These are phyloP conservation scores for Onthophagus taurus DNA, from an alignment of 1,140 invertebrate species.

Conservation along the genomic window DNA sequence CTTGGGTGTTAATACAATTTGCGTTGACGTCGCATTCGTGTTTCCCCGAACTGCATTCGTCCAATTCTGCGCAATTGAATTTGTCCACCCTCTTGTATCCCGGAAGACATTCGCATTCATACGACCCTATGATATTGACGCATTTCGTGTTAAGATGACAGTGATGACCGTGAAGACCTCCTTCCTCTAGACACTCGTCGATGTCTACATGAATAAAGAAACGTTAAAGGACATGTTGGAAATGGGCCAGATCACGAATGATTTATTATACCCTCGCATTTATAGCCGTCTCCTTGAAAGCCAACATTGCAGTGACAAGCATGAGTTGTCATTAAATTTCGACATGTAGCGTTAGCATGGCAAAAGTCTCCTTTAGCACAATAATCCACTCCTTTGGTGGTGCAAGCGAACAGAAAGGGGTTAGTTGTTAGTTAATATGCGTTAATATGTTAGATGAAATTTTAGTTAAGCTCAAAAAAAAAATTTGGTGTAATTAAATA, in stretches of 20 bases:
- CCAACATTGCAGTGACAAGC: slow-evolving; percentile 75
- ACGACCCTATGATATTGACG: slow-evolving; percentile 68
- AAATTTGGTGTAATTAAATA: slow-evolving; percentile 37
- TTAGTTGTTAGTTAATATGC: slow-evolving; percentile 21
- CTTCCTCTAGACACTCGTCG: slow-evolving; percentile 67
- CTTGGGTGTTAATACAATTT: slow-evolving; percentile 74
- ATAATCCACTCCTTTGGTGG: slow-evolving; percentile 68
- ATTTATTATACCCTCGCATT: slow-evolving; percentile 41
- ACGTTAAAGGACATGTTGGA: background rate
- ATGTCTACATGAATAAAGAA: slow-evolving; percentile 49
- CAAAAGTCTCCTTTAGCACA: slow-evolving; percentile 76
- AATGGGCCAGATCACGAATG: too few species aligned
- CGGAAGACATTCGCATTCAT: slow-evolving; percentile 72
- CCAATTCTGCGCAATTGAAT: slow-evolving; percentile 71
- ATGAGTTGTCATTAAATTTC: slow-evolving; percentile 75
- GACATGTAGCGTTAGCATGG: slow-evolving; percentile 73
- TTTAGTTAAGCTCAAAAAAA: background rate
- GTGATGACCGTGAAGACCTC: slow-evolving; percentile 66
- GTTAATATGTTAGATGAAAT: slow-evolving; percentile 2
- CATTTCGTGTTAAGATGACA: slow-evolving; percentile 72
- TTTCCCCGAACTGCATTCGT: slow-evolving; percentile 62
- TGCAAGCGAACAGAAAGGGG: slow-evolving; percentile 3
- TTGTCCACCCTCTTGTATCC: slow-evolving; percentile 67
- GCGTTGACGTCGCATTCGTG: slow-evolving; percentile 71
- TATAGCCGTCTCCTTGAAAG: slow-evolving; percentile 69